Evolutionary conservation across 1,140 invertebrate species (phyloP).

Genomic region (Tetramorium simillimum): DNA sequence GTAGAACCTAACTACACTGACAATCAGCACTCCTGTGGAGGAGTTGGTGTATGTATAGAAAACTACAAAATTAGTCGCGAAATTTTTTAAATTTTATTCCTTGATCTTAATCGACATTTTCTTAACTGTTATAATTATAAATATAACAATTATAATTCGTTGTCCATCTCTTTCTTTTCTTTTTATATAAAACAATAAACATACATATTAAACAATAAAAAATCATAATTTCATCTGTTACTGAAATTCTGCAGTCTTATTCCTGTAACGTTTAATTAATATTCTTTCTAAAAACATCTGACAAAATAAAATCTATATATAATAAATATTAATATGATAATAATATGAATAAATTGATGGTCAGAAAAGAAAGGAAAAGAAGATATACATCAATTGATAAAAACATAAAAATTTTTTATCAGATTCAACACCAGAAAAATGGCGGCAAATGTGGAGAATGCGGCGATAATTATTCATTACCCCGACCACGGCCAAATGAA

Average conservation of each 20-base stretch:
- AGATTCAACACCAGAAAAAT: constrained; percentile 67
- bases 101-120: not conserved
- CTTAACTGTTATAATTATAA: no score
- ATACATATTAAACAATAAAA: not conserved
- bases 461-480: constrained; percentile 79
- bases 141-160: no score
- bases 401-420: no score
- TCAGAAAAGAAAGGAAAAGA: not conserved
- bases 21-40: constrained; percentile 89
- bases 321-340: not conserved
- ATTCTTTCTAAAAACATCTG: no score
- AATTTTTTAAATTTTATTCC: not conserved
- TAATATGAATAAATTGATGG: not conserved
- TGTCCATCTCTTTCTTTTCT: no score
- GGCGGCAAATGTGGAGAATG: constrained; percentile 81
- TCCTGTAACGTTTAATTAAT: no score
- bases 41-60: constrained; percentile 75
- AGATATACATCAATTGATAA: not conserved
- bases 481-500: constrained; percentile 86
- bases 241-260: no score
- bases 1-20: constrained; percentile 90
- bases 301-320: not conserved
- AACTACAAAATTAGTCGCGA: not conserved
- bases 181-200: no score
- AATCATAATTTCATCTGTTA: no score